Base-by-base conservation (phyloP, 2,797 vertebrate species). In the Vespertilio murinus region DNA sequence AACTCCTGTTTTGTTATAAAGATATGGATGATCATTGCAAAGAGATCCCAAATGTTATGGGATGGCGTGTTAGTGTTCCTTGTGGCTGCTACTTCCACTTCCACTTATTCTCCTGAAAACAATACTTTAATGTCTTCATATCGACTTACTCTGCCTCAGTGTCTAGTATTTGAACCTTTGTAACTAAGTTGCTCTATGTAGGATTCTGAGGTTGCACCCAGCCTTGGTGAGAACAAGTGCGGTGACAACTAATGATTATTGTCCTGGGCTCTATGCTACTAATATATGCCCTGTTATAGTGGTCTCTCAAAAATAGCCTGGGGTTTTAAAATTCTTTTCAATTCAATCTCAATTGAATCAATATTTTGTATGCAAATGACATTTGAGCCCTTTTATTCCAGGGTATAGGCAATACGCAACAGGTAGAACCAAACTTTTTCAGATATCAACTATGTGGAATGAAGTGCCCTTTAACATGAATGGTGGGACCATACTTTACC, bases 381-480 rank as follows among this genome's bases (percentile, higher is more conserved):
- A 84, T 16, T 83, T 86, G 25, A 79, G 33, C 11, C 78, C 79
- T 88, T 75, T 91, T 90, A 75, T 91, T 67, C 14, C 28, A 82
- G 59, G 14, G 10, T 73, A 47, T 2, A 35, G n/a, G 33, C 13
- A 75, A 80, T 35, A 61, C 16, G 14, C 35, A 65, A 40, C 35
- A 59, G 17, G 28, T 70, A 61, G 38, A 82, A 65, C 10, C 7
- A n/a, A 70, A 40, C 8, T 30, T 6, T 11, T 88, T 8, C 45
- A 91, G 54, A 40, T 70, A 42, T 8, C 22, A 92, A 12, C 13
- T 81, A 9, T 42, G 28, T 84, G 9, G 25, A 87, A 65, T 73
- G 38, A 71, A 87, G 30, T 79, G 3, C n/a, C 8, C 45, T 86
- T 91, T 83, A 64, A 88, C 30, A 42, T 56, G 2, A 81, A 30